Evolutionary conservation across 2,888 invertebrate genomes (phyloP), one percentile per base, ranked within the genome.

Genomic region (Hoplodrina ambigua): DNA sequence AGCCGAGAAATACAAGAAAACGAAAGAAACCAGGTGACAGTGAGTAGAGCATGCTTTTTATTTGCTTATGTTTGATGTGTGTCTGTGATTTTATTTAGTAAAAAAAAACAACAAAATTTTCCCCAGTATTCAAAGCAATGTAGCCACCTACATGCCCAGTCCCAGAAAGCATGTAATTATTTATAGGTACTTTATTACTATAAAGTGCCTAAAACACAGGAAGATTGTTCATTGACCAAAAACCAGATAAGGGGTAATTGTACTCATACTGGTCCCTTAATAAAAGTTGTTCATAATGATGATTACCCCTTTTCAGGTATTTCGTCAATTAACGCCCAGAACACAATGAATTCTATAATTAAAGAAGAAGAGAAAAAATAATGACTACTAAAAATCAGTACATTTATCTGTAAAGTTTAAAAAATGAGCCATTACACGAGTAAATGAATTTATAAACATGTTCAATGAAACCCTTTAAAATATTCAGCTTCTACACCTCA

Each of bases 21-120:
- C 96, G 98, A 89, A 98, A 98, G 94, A 98, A 97, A 89, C 97
- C 98, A 13, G 97, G 97, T 66, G 96, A 95, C 49, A 96, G 95
- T 95, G 84, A 94, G 94, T 96, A 90, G 58, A 73, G 88, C 86
- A 85, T 84, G 83, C 11, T 54, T 33, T 57, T 54, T 53, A 4
- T 46, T 59, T 54, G 56, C 41, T 54, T 61, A 19, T 63, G 56
- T 68, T 56, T 54, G 41, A 17, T 59, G 72, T 81, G 64, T 71
- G 64, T 60, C 52, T 50, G 33, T 49, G n/a, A 10, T 53, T 20
- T 49, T 68, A 46, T 13, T 8, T 57, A 69, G 0, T 15, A 15
- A 44, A 15, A 15, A 44, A 44, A 13, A 13, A 44, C 11, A 8
- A 41, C 0, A 46, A 15, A 46, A 15, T 0, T 46, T 46, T 46